Conservation (phyloP, 2,797 vertebrate genomes). For the Sparidentex hasta region DNA sequence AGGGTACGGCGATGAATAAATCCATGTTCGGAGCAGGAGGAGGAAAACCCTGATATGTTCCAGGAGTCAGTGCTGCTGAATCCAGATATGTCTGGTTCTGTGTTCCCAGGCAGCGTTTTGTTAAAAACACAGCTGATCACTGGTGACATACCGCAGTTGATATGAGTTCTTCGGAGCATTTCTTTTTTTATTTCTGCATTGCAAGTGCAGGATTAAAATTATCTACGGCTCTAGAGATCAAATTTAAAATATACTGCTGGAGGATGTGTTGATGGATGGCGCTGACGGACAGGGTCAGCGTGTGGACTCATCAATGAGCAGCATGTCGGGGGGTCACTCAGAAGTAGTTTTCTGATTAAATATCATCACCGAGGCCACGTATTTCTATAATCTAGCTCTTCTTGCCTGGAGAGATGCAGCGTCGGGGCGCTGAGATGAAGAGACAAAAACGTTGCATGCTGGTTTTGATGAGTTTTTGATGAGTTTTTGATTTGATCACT, state of each 20-base stretch:
- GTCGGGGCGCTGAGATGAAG: too few relatives aligned
- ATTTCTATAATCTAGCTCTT: too few relatives aligned
- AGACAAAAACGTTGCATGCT: too few relatives aligned
- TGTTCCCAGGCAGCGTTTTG: background rate
- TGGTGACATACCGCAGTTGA: background rate
- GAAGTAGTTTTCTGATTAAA: background rate
- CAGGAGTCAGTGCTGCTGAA: constrained; percentile 2
- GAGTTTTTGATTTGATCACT: too few relatives aligned
- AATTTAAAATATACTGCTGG: background rate
- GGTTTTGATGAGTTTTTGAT: too few relatives aligned
- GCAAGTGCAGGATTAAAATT: background rate
- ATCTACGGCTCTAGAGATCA: background rate
- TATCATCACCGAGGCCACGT: background rate
- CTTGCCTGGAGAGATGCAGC: too few relatives aligned
- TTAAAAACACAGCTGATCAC: constrained; percentile 4
- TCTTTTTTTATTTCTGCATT: background rate
- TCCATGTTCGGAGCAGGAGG: constrained; percentile 28
- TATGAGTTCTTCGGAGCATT: background rate
- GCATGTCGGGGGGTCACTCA: background rate
- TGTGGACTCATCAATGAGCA: background rate
- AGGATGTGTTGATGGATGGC: constrained; percentile 18
- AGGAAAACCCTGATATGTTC: constrained; percentile 12
- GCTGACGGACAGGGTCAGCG: background rate
- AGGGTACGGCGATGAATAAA: constrained; percentile 40
- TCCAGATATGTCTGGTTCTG: background rate